A percentile compares a stretch with the other conserved stretches of the same genome.
phyloP scores from a whole-genome alignment of 2,113 vertebrate species.

The Microtus richardsoni region DNA sequence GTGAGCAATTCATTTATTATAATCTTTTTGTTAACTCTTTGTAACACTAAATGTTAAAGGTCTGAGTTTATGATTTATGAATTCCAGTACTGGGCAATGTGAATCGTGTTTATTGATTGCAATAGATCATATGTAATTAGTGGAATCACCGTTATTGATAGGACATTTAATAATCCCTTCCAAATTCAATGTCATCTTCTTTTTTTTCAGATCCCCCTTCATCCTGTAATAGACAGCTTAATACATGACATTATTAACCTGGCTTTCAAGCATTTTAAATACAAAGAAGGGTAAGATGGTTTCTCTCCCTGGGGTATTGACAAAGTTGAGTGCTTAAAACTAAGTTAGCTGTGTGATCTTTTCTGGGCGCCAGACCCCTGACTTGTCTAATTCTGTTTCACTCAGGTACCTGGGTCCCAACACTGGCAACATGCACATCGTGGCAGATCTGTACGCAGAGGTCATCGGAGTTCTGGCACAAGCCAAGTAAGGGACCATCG shows the following conservation, averaged over 20 bases:
- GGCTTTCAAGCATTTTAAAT: slow-evolving; percentile 99
- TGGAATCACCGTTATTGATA: slow-evolving; percentile 5
- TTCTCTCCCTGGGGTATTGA: slow-evolving; percentile 43
- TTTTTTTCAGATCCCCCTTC: slow-evolving; percentile 94
- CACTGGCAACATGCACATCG: slow-evolving; percentile 99
- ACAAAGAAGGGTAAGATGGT: slow-evolving; percentile 96
- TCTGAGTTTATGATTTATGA: slow-evolving; percentile 4
- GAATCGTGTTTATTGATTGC: background rate
- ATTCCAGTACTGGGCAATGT: background rate
- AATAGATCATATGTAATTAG: background rate
- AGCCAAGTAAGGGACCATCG: slow-evolving; percentile 92
- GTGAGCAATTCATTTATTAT: slow-evolving; percentile 83
- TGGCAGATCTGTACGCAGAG: slow-evolving; percentile 98
- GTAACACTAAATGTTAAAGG: slow-evolving; percentile 19
- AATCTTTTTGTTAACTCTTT: background rate
- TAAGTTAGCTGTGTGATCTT: background rate
- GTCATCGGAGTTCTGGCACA: slow-evolving; percentile 98
- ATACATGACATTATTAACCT: slow-evolving; percentile 98
- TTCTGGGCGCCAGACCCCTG: slow-evolving; percentile 35
- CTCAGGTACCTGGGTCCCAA: slow-evolving; percentile 97
- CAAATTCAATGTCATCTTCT: slow-evolving; percentile 36
- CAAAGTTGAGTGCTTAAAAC: background rate
- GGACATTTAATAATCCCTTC: slow-evolving; percentile 39
- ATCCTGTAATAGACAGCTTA: slow-evolving; percentile 97
- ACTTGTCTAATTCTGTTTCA: slow-evolving; percentile 65